Evolutionary conservation across 2,888 invertebrate species (phyloP), one percentile per base, ranked within the genome.

Genomic region (Therioaphis trifolii): DNA sequence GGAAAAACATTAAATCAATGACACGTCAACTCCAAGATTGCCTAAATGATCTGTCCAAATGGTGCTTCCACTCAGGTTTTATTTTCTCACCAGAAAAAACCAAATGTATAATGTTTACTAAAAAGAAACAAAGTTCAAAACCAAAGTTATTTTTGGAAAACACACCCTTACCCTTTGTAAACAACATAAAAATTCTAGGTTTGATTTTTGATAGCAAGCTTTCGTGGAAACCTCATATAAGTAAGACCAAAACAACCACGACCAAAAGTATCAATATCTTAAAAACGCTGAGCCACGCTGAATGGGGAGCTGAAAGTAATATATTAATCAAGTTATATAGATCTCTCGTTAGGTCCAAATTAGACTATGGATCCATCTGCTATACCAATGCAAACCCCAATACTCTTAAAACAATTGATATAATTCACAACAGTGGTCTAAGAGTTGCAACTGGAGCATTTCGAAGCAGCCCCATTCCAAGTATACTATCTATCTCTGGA

Each of bases 61-160:
- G 66, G n/a, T 66, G n/a, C 21, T 66, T 66, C 35, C 35, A 66
- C 29, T 66, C 7, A 35, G n/a, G 35, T 11, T 66, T 66, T 35
- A 35, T n/a, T n/a, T n/a, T n/a, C n/a, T n/a, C n/a, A n/a, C 11
- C 18, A 7, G 35, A 35, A 66, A 40, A 40, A 63, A 66, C 66
- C n/a, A 40, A 40, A 66, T 2, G 21, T 40, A 66, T 21, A 7
- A 52, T 52, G 52, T 52, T 52, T 15, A 52, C 52, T 15, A 52
- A 52, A 52, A 52, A 52, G 18, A 52, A 52, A 52, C 52, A 52
- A 52, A 52, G 5, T 52, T 52, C 52, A 58, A 24, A 3, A 58
- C 24, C 24, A 24, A 58, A 58, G 58, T 58, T 58, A 24, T 52
- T 52, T 52, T 52, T 52, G 15, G 15, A 18, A 7, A 52, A 52